Evolutionary conservation across 2,797 vertebrate species (phyloP).

Genomic region (Chanos chanos): DNA sequence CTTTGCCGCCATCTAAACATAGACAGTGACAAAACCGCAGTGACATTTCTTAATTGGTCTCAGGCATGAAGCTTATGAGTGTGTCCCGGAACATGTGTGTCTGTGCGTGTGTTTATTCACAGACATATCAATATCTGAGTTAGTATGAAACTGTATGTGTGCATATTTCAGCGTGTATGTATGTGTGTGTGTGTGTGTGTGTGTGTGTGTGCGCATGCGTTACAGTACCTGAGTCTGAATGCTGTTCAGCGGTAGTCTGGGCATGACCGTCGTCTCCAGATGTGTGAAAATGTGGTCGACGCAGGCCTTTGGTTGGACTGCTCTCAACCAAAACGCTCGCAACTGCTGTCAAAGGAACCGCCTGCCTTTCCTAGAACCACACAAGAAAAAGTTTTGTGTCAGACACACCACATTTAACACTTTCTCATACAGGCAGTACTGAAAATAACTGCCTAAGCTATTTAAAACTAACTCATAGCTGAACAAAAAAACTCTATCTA

Average conservation of each 20-base stretch:
- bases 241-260: conserved; percentile 54
- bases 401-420: background rate
- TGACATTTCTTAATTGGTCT: too few species aligned
- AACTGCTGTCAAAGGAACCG: conserved; percentile 78
- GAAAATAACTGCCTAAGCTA: too few species aligned
- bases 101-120: too few species aligned
- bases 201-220: background rate
- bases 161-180: too few species aligned
- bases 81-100: too few species aligned
- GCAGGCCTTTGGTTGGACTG: conserved; percentile 60
- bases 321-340: conserved; percentile 67
- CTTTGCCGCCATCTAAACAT: conserved; percentile 60
- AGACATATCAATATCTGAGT: too few species aligned
- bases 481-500: too few species aligned
- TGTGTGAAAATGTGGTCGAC: conserved; percentile 62
- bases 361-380: conserved; percentile 79
- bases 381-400: background rate
- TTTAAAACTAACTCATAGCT: too few species aligned
- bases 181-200: background rate
- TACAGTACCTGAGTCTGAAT: conserved; percentile 68
- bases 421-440: background rate
- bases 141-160: too few species aligned
- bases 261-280: conserved; percentile 69
- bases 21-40: too few species aligned
- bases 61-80: too few species aligned